Percentiles rank a stretch among this genome's conserved stretches.
These are phyloP conservation scores for Porites australiensis DNA, from an alignment of 64 coral and sea anemone species.

Conservation along the genomic window DNA sequence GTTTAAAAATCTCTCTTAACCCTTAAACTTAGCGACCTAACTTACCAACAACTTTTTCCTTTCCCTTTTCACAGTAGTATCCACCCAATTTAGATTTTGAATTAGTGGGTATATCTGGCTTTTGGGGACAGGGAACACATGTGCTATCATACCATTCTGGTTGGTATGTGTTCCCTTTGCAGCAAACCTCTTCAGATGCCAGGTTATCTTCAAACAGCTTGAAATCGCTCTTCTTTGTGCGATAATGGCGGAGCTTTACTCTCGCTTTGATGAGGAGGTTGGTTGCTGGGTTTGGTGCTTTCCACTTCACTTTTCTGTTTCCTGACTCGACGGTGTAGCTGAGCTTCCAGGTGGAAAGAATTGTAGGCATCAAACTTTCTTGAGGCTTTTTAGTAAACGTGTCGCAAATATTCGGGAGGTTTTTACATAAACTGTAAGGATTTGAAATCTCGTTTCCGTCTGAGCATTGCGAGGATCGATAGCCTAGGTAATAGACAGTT, in stretches of 20 bases:
- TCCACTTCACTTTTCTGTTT: not conserved
- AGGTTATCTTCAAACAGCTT: not conserved
- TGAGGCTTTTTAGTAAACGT: not conserved
- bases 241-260: not conserved
- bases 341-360: slow-evolving; percentile 58
- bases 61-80: slow-evolving; percentile 56
- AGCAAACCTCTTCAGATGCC: slow-evolving; percentile 32
- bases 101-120: not conserved
- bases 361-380: slow-evolving; percentile 48
- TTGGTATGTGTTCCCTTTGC: slow-evolving; percentile 28
- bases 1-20: no score
- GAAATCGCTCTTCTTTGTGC: not conserved
- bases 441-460: slow-evolving; percentile 23
- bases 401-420: slow-evolving; percentile 59
- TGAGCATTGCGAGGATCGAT: not conserved
- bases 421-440: slow-evolving; percentile 65
- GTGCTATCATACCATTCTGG: slow-evolving; percentile 22
- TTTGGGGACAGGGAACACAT: slow-evolving; percentile 24
- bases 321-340: not conserved
- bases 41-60: slow-evolving; percentile 1
- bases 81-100: slow-evolving; percentile 6
- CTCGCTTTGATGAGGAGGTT: slow-evolving; percentile 56
- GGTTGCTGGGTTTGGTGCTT: slow-evolving; percentile 61
- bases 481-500: slow-evolving; percentile 37
- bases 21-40: no score